These are phyloP conservation scores for Nomada goodeniana DNA, from an alignment of 2,888 invertebrate genomes.

Conservation along the genomic window DNA sequence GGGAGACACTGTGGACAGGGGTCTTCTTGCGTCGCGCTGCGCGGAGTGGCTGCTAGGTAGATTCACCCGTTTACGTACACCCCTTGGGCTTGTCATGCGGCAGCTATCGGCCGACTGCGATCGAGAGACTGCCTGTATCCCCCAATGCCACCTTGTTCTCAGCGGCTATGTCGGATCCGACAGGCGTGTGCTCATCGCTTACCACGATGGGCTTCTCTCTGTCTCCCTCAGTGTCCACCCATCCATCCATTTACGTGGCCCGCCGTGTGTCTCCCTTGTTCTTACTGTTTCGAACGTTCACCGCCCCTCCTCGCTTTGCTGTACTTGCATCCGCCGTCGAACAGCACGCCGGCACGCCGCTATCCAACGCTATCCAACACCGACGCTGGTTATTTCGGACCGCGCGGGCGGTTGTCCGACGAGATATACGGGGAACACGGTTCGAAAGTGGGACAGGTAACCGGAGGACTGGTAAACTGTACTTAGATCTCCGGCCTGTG, in stretches of 20 bases:
- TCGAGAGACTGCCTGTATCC: slow-evolving; percentile 74
- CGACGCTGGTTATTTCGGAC: slow-evolving; percentile 66
- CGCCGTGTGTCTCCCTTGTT: slow-evolving; percentile 1
- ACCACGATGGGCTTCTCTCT: slow-evolving; percentile 61
- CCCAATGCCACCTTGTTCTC: slow-evolving; percentile 74
- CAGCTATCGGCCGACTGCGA: slow-evolving; percentile 73
- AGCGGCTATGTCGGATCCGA: slow-evolving; percentile 72
- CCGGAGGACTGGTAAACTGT: slow-evolving; percentile 50
- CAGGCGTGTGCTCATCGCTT: slow-evolving; percentile 70
- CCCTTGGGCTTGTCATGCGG: slow-evolving; percentile 77
- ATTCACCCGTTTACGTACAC: slow-evolving; percentile 76
- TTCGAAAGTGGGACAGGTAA: slow-evolving; percentile 68
- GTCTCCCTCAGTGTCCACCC: slow-evolving; percentile 39
- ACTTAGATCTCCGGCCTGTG: slow-evolving; percentile 37
- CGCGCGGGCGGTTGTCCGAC: slow-evolving; percentile 72
- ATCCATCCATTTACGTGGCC: slow-evolving; percentile 43
- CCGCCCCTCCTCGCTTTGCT: neutral
- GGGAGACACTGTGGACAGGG: slow-evolving; percentile 64
- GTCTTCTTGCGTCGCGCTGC: slow-evolving; percentile 65
- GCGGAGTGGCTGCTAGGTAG: slow-evolving; percentile 67
- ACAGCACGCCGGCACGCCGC: neutral
- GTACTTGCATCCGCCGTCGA: slow-evolving; percentile 45
- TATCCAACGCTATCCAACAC: slow-evolving; percentile 30
- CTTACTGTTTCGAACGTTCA: neutral
- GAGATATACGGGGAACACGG: slow-evolving; percentile 68